Evolutionary conservation across 2,888 invertebrate genomes (phyloP).

Genomic region (Augochlorella aurata): DNA sequence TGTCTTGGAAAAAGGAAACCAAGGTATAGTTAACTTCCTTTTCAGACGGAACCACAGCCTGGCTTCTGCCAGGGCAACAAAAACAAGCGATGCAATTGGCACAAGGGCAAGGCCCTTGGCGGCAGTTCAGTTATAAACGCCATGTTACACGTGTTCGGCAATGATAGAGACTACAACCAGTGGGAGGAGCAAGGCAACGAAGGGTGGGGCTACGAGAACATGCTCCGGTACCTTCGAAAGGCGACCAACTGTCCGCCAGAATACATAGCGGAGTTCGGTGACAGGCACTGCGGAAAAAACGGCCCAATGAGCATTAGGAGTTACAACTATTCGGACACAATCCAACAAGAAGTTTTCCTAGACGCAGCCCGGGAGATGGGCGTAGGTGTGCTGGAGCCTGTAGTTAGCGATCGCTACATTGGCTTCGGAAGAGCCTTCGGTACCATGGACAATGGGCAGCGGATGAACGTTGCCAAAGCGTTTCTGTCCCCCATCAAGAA

Average conservation of each 20-base stretch:
- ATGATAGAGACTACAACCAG: slow-evolving; percentile 85
- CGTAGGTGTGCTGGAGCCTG: slow-evolving; percentile 75
- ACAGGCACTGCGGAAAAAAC: slow-evolving; percentile 78
- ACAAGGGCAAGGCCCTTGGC: slow-evolving; percentile 86
- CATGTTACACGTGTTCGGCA: slow-evolving; percentile 87
- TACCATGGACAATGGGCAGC: slow-evolving; percentile 79
- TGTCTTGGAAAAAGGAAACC: background rate
- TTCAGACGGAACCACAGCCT: slow-evolving; percentile 81
- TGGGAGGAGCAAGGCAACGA: slow-evolving; percentile 86
- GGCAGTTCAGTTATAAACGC: slow-evolving; percentile 86
- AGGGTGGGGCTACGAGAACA: slow-evolving; percentile 85
- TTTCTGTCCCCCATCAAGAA: slow-evolving; percentile 82
- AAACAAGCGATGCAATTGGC: slow-evolving; percentile 82
- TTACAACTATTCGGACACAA: slow-evolving; percentile 76
- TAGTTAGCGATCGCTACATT: slow-evolving; percentile 81
- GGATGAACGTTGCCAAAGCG: slow-evolving; percentile 82
- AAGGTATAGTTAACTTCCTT: too few species aligned
- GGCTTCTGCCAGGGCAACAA: slow-evolving; percentile 78
- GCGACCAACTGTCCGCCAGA: slow-evolving; percentile 70
- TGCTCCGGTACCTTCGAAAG: slow-evolving; percentile 79
- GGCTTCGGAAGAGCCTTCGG: slow-evolving; percentile 83
- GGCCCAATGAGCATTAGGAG: slow-evolving; percentile 83
- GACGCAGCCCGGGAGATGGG: slow-evolving; percentile 83
- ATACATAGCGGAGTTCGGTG: slow-evolving; percentile 76
- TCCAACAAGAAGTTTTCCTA: slow-evolving; percentile 80